phyloP scores from a whole-genome alignment of 1,140 invertebrate genomes.

The Callitettix versicolor region DNA sequence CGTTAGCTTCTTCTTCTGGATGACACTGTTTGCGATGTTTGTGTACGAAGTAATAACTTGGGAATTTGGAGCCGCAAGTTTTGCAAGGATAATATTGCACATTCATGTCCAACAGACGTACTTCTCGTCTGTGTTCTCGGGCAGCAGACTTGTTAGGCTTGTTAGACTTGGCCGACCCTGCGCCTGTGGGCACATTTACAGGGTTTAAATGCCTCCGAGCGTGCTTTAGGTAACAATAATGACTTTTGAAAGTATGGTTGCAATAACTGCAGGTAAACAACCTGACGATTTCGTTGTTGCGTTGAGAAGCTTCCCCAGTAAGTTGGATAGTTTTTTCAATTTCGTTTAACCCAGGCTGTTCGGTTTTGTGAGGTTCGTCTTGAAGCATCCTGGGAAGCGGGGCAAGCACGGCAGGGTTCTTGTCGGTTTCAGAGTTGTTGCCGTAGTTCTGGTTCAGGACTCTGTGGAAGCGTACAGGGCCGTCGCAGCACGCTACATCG shows the following conservation, averaged over 20 bases:
- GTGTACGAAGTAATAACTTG: conserved; percentile 87
- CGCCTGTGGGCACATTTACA: conserved; percentile 27
- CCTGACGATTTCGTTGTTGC: conserved; percentile 26
- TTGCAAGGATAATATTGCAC: conserved; percentile 88
- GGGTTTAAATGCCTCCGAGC: conserved; percentile 54
- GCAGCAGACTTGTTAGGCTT: conserved; percentile 35
- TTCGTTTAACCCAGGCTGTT: neutral
- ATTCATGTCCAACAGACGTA: conserved; percentile 60
- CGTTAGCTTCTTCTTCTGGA: conserved; percentile 35
- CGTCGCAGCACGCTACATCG: conserved; percentile 78
- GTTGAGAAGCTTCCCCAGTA: conserved; percentile 13
- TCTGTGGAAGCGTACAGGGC: conserved; percentile 69
- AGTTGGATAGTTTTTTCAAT: conserved; percentile 26
- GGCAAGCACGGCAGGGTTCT: conserved; percentile 30
- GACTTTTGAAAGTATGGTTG: conserved; percentile 69
- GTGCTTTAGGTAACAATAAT: conserved; percentile 73
- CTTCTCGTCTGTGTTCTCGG: conserved; percentile 36
- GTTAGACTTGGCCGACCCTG: conserved; percentile 5
- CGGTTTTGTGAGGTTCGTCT: conserved; percentile 3
- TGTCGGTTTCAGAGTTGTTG: conserved; percentile 8
- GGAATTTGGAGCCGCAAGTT: conserved; percentile 82
- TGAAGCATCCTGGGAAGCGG: conserved; percentile 22
- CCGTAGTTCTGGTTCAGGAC: conserved; percentile 65
- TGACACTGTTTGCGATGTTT: conserved; percentile 81
- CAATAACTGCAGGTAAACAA: conserved; percentile 63